Base-by-base conservation (phyloP, 2,797 vertebrate species). In the Rallus crepitans region DNA sequence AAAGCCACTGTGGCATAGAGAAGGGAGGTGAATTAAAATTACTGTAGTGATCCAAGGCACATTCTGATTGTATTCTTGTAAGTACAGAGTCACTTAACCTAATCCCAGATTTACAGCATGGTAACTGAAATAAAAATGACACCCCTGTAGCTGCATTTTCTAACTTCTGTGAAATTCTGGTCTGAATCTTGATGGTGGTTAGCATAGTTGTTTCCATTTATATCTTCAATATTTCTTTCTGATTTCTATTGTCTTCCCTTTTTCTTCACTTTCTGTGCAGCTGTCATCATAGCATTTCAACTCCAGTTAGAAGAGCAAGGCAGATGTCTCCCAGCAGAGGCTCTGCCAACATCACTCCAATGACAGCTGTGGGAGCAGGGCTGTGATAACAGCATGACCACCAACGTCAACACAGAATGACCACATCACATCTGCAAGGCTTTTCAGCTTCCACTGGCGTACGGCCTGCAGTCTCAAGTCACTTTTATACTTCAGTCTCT, bases 341-440 rank as follows among this genome's bases (percentile, higher is more conserved):
- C 19, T 59, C 69, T 95, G 96, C 97, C 97, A 98, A 53, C 86
- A 77, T 59, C 78, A 37, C 90, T 97, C 79, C 94, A 82, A 24
- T 65, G 89, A 78, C 97, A 97, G 94, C 97, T 97, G 97, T 79
- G 66, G 60, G 82, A 68, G 35, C 90, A 91, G 79, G 31, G 73
- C 94, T 79, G 33, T 75, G 95, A 93, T 87, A 94, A 52, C 85
- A 40, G 92, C 82, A 5, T 94, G 95, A 91, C 94, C 93, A 85
- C 59, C 63, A 89, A 30, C 37, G 5, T 95, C 93, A 94, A 70
- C 56, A 60, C 75, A 53, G 45, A 91, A 39, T 82, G 94, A 94
- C 89, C 93, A 83, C 88, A 73, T 64, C 96, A 96, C 97, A 97
- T 97, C 97, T 96, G 97, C 89, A 95, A 78, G 90, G 68, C 31